These are phyloP conservation scores for Brienomyrus brachyistius DNA, from an alignment of 2,113 vertebrate genomes.

Conservation along the genomic window DNA sequence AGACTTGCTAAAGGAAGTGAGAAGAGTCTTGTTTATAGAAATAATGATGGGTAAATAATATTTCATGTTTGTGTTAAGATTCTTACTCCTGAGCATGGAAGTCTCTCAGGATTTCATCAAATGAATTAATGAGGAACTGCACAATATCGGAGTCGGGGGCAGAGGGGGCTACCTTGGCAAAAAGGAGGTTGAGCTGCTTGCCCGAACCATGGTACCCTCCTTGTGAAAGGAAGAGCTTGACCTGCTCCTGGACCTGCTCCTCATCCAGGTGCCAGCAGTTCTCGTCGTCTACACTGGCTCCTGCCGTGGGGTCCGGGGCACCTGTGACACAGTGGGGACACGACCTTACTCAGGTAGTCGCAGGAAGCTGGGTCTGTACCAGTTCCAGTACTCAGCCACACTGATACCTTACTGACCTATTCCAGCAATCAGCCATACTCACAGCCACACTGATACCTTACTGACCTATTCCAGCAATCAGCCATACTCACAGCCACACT, in stretches of 20 bases:
- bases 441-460: too few species aligned
- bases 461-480: too few species aligned
- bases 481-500: too few species aligned
- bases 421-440: too few species aligned
- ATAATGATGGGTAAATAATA: neutral
- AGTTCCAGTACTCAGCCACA: neutral
- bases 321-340: conserved; percentile 58
- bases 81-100: neutral
- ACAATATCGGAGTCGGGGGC: neutral
- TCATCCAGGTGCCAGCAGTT: conserved; percentile 98
- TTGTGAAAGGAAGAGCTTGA: conserved; percentile 94
- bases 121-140: neutral
- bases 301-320: conserved; percentile 93
- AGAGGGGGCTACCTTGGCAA: conserved; percentile 77
- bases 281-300: conserved; percentile 93
- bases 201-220: conserved; percentile 96
- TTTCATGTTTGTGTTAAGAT: neutral
- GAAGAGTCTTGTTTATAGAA: neutral
- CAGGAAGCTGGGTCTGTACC: neutral
- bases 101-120: neutral
- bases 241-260: conserved; percentile 96
- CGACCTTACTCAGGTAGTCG: neutral
- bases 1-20: neutral
- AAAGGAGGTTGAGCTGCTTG: conserved; percentile 95
- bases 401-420: neutral